Evolutionary conservation across 2,888 invertebrate species (phyloP), one percentile per base, ranked within the genome.

Genomic region (Chymomyza caudatula): DNA sequence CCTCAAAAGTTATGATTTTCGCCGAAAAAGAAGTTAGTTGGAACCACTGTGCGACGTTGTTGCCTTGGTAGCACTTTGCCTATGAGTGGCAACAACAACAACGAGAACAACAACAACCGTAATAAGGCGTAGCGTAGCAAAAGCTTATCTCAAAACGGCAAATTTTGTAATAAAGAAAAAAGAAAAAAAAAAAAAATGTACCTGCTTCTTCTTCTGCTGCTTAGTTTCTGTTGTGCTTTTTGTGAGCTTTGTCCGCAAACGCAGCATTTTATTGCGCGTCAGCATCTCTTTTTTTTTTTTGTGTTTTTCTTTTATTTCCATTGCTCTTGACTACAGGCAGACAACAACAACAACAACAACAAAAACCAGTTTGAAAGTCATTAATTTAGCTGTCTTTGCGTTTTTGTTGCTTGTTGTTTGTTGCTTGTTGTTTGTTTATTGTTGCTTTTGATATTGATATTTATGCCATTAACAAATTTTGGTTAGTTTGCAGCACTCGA

Each of bases 321-420:
- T 19, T 58, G 53, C 56, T 56, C 44, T 59, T 47, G 47, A 19
- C 19, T 47, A 37, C 29, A 29, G 4, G n/a, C 47, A 47, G 19
- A 58, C 56, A 66, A 66, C 53, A 64, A 52, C 42, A 60, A 44
- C 52, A 54, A 44, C 42, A 53, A 47, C 6, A 37, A 37, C 29
- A 44, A 59, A 70, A 71, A 71, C 70, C 70, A 60, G 70, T 71
- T 71, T 71, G 71, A 71, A 71, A 71, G 71, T 71, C 71, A 71
- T 71, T 71, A 71, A 71, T 71, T 71, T 71, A 63, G 71, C 63
- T 53, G 25, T 53, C 25, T 53, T 53, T 53, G 53, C 25, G 17
- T 47, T 47, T 47, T 47, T 47, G 22, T n/a, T 53, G 25, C 5
- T 47, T 47, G n/a, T 47, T n/a, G n/a, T 47, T 47, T 47, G 22